phyloP scores from a whole-genome alignment of 2,888 invertebrate genomes.

The Elmis aenea region DNA sequence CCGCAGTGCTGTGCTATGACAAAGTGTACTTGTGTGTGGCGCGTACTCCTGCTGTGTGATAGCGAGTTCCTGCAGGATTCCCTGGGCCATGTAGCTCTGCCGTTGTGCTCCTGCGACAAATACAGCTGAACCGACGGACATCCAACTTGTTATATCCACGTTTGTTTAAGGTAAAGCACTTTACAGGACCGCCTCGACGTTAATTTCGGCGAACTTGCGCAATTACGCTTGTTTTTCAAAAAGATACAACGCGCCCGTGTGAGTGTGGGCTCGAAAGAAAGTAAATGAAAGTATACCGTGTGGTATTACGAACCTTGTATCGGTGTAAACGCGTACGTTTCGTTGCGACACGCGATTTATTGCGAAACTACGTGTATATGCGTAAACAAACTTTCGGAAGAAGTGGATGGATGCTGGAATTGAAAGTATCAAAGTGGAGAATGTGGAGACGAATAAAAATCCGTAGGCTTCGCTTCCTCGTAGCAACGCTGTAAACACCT shows the following conservation, averaged over 20 bases:
- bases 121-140: constrained; percentile 8
- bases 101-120: constrained; percentile 12
- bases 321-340: background rate
- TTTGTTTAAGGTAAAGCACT: constrained; percentile 14
- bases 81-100: constrained; percentile 19
- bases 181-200: too few relatives aligned
- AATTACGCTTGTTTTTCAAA: too few relatives aligned
- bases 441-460: constrained; percentile 14
- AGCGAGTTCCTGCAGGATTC: constrained; percentile 22
- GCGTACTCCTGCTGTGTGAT: constrained; percentile 21
- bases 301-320: too few relatives aligned
- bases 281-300: too few relatives aligned
- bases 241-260: too few relatives aligned
- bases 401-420: constrained; percentile 15
- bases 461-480: constrained; percentile 27
- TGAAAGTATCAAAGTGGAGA: constrained; percentile 18
- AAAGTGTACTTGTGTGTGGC: constrained; percentile 23
- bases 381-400: constrained; percentile 20
- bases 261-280: too few relatives aligned
- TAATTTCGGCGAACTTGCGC: too few relatives aligned
- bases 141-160: background rate
- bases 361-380: constrained; percentile 15
- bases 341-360: constrained; percentile 13
- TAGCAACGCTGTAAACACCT: constrained; percentile 30
- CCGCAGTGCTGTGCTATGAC: constrained; percentile 27